Evolutionary conservation across 2,888 invertebrate genomes (phyloP).

Genomic region (Platypus cylindrus): DNA sequence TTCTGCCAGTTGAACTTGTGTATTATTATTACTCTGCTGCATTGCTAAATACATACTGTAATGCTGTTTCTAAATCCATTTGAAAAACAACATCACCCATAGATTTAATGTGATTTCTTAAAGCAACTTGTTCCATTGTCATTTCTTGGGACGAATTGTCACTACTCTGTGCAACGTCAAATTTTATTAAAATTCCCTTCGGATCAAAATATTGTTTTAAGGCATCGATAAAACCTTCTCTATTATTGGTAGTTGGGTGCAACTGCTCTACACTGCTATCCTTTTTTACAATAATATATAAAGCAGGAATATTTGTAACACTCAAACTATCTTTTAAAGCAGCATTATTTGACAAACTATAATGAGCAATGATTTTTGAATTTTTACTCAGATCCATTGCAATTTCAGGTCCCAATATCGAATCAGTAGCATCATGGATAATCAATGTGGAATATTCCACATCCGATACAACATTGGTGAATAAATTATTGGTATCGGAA

Average conservation of each 20-base stretch:
- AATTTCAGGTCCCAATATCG: constrained; percentile 51
- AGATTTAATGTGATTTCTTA: constrained; percentile 29
- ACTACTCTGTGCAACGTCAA: constrained; percentile 25
- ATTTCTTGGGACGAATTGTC: constrained; percentile 21
- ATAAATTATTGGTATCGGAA: constrained; percentile 22
- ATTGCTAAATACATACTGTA: constrained; percentile 30
- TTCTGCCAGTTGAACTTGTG: too few species aligned
- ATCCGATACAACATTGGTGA: constrained; percentile 39
- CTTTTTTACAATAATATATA: constrained; percentile 41
- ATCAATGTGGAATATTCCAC: constrained; percentile 50
- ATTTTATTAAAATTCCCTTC: constrained; percentile 22
- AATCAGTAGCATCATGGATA: constrained; percentile 48
- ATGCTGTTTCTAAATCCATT: constrained; percentile 75
- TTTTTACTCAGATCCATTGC: constrained; percentile 51
- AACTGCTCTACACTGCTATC: constrained; percentile 21
- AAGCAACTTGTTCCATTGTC: constrained; percentile 22
- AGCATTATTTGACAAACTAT: constrained; percentile 41
- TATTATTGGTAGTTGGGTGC: constrained; percentile 9
- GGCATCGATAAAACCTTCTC: constrained; percentile 32
- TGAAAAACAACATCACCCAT: constrained; percentile 58
- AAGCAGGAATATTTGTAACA: constrained; percentile 40
- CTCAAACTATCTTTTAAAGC: constrained; percentile 38
- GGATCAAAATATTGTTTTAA: constrained; percentile 42
- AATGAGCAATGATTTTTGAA: constrained; percentile 43
- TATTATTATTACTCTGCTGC: too few species aligned